Conservation (phyloP, 53 echinoderm and acorn worm genomes). For the Temnopleurus reevesii region DNA sequence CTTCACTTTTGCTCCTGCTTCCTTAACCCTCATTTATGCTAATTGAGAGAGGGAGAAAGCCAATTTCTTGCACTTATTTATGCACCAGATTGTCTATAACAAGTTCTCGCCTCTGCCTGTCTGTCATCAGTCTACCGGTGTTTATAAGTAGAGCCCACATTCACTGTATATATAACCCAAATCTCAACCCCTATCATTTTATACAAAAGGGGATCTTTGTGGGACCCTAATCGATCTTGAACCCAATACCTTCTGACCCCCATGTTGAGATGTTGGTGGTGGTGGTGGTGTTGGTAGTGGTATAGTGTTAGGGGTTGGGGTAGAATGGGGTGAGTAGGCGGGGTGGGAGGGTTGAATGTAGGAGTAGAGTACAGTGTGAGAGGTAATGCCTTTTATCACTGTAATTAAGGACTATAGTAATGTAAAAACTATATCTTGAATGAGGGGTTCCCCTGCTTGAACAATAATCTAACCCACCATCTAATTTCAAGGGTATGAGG, state of each 20-base stretch:
- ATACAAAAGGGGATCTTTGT: not conserved
- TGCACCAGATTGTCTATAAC: not conserved
- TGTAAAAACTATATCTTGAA: too few species aligned
- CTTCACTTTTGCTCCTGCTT: too few species aligned
- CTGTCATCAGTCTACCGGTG: constrained; percentile 27
- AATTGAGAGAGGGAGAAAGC: not conserved
- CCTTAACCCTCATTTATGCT: too few species aligned
- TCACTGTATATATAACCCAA: constrained; percentile 41
- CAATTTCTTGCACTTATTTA: not conserved
- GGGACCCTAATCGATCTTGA: not conserved
- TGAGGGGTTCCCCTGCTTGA: too few species aligned
- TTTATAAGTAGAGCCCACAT: constrained; percentile 47
- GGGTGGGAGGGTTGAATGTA: too few species aligned
- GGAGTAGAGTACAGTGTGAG: too few species aligned
- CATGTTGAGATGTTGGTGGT: not conserved
- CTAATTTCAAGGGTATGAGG: too few species aligned
- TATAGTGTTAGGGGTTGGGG: not conserved
- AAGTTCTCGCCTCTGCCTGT: constrained; percentile 13
- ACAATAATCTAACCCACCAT: too few species aligned
- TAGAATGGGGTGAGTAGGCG: too few species aligned
- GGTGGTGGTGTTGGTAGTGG: not conserved
- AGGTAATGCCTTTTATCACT: too few species aligned
- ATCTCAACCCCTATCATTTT: not conserved
- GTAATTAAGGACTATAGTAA: too few species aligned
- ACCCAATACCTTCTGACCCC: not conserved